These are phyloP conservation scores for Gymnoscelis rufifasciata DNA, from an alignment of 2,888 invertebrate genomes.

Conservation along the genomic window DNA sequence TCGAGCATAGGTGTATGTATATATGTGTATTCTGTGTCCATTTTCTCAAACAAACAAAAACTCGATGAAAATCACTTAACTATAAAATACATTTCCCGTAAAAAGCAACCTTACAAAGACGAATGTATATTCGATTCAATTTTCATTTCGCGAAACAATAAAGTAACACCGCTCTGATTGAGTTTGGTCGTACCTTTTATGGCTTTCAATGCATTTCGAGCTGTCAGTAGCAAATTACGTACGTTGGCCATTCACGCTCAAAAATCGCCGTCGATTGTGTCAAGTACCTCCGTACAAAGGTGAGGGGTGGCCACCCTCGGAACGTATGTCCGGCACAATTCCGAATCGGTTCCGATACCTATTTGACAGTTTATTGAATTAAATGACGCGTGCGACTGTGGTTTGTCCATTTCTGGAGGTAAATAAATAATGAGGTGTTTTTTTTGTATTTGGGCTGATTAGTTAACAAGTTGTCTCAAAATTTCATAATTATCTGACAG, in stretches of 20 bases:
- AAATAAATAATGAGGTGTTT: too few species aligned
- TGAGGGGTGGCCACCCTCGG: slow-evolving; percentile 57
- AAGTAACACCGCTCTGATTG: slow-evolving; percentile 57
- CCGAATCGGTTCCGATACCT: slow-evolving; percentile 69
- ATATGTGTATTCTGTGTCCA: too few species aligned
- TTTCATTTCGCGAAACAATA: slow-evolving; percentile 35
- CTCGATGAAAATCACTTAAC: too few species aligned
- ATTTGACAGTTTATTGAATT: slow-evolving; percentile 72
- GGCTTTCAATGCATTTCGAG: slow-evolving; percentile 72
- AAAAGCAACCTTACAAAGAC: not conserved
- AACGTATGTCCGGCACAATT: slow-evolving; percentile 75
- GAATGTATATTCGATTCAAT: slow-evolving; percentile 23
- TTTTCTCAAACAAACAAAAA: too few species aligned
- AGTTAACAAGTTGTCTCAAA: too few species aligned
- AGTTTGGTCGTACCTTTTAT: slow-evolving; percentile 69
- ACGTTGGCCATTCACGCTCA: slow-evolving; percentile 74
- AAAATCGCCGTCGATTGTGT: slow-evolving; percentile 77
- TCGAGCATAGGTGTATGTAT: too few species aligned
- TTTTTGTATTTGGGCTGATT: too few species aligned
- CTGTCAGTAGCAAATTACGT: slow-evolving; percentile 74
- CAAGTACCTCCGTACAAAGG: slow-evolving; percentile 46
- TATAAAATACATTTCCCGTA: not conserved
- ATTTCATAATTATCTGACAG: too few species aligned
- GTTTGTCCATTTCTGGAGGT: slow-evolving; percentile 5
- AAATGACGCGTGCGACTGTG: slow-evolving; percentile 55